These are phyloP conservation scores for Paramormyrops hopkinsi DNA, from an alignment of 2,797 vertebrate species.

Conservation along the genomic window DNA sequence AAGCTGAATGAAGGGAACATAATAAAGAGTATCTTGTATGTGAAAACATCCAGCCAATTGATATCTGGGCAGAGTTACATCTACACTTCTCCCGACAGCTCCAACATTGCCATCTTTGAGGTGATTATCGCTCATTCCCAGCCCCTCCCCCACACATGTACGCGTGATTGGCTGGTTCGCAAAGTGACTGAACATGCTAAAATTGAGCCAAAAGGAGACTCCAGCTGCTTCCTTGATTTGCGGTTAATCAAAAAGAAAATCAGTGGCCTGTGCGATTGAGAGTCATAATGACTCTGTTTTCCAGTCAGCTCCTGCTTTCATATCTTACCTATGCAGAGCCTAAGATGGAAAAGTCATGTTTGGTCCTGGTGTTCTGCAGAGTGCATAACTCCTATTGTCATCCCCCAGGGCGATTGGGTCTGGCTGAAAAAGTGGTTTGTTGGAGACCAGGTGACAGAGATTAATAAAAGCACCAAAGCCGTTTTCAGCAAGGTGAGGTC, in stretches of 20 bases:
- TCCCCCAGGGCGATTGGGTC: conserved; percentile 61
- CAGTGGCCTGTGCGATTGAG: neutral
- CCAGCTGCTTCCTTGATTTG: neutral
- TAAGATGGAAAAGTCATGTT: neutral
- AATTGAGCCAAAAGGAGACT: neutral
- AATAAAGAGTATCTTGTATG: conserved; percentile 25
- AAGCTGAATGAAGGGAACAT: conserved; percentile 26
- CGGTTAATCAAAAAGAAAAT: neutral
- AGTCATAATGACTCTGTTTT: neutral
- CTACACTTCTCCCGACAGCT: conserved; percentile 22
- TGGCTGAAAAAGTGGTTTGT: conserved; percentile 65
- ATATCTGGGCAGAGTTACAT: conserved; percentile 23
- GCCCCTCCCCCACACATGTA: neutral
- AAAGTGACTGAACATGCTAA: neutral
- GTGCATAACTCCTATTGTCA: neutral
- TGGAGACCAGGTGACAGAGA: conserved; percentile 43
- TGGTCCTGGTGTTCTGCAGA: neutral
- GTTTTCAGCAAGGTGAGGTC: conserved; percentile 59
- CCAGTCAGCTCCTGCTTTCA: neutral
- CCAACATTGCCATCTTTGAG: conserved; percentile 25
- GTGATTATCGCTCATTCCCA: neutral
- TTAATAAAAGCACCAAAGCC: conserved; percentile 52
- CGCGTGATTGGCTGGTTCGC: neutral
- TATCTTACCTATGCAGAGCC: neutral
- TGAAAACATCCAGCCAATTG: conserved; percentile 9